These are phyloP conservation scores for Liasis olivaceus DNA, from an alignment of 2,797 vertebrate genomes.

Conservation along the genomic window DNA sequence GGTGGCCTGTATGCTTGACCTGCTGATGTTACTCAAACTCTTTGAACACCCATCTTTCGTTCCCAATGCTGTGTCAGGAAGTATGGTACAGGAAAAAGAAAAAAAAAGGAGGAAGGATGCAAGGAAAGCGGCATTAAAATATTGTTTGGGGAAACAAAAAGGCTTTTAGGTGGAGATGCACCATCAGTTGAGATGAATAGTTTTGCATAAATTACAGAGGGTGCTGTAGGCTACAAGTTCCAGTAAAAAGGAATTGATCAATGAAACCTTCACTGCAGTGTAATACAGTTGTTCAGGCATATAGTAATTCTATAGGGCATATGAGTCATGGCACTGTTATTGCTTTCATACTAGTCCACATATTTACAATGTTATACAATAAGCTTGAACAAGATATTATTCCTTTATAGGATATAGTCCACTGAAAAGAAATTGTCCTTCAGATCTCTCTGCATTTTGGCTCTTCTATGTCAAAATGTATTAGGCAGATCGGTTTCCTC, in stretches of 20 bases:
- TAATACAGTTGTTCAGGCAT: background rate
- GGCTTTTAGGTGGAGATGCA: background rate
- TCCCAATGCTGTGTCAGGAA: background rate
- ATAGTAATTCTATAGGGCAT: background rate
- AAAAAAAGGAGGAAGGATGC: background rate
- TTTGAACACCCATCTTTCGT: background rate
- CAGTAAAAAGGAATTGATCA: background rate
- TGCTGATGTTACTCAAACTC: background rate
- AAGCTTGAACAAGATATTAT: background rate
- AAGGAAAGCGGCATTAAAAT: background rate
- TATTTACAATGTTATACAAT: background rate
- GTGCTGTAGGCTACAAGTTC: background rate
- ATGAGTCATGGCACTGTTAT: background rate
- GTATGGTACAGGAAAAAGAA: background rate
- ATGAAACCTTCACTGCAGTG: background rate
- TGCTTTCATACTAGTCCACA: background rate
- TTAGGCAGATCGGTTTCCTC: background rate
- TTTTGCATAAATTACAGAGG: background rate
- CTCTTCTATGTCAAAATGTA: slow-evolving; percentile 5
- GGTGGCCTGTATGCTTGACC: background rate
- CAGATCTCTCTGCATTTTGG: slow-evolving; percentile 3
- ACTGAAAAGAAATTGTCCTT: slow-evolving; percentile 3
- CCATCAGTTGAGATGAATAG: background rate
- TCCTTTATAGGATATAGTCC: slow-evolving; percentile 2
- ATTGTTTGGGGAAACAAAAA: background rate